Evolutionary conservation across 2,888 invertebrate species (phyloP).

Genomic region (Drosophila melanosoma): DNA sequence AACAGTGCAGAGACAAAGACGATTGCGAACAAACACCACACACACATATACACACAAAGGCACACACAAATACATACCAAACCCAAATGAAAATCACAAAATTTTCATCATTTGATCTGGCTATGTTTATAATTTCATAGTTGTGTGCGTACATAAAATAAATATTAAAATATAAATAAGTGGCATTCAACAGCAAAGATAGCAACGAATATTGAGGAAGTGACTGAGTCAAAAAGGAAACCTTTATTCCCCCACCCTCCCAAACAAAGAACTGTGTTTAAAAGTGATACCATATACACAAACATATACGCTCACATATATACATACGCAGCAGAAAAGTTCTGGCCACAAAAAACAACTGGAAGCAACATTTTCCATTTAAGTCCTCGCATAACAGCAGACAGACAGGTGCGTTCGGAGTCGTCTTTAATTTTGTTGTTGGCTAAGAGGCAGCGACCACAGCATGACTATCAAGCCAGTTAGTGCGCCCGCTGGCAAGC

Average conservation of each 20-base stretch:
- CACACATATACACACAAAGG: conserved; percentile 19
- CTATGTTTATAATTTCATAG: conserved; percentile 38
- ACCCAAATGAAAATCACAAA: conserved; percentile 70
- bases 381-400: conserved; percentile 18
- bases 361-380: conserved; percentile 30
- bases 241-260: background rate
- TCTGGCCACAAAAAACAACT: conserved; percentile 35
- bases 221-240: conserved; percentile 22
- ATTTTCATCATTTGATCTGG: conserved; percentile 52
- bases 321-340: conserved; percentile 23
- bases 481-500: conserved; percentile 76
- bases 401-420: conserved; percentile 1
- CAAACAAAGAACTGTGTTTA: conserved; percentile 49
- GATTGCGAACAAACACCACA: conserved; percentile 43
- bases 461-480: conserved; percentile 85
- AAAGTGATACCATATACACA: conserved; percentile 34
- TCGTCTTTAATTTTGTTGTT: conserved; percentile 11
- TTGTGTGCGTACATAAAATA: background rate
- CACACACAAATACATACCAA: conserved; percentile 27
- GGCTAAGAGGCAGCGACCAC: conserved; percentile 25
- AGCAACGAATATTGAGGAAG: conserved; percentile 13
- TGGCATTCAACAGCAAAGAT: conserved; percentile 7
- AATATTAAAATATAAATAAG: conserved; percentile 13
- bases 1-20: conserved; percentile 42
- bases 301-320: conserved; percentile 20